phyloP scores from a whole-genome alignment of 1,140 invertebrate species.

The Caenorhabditis tropicalis region DNA sequence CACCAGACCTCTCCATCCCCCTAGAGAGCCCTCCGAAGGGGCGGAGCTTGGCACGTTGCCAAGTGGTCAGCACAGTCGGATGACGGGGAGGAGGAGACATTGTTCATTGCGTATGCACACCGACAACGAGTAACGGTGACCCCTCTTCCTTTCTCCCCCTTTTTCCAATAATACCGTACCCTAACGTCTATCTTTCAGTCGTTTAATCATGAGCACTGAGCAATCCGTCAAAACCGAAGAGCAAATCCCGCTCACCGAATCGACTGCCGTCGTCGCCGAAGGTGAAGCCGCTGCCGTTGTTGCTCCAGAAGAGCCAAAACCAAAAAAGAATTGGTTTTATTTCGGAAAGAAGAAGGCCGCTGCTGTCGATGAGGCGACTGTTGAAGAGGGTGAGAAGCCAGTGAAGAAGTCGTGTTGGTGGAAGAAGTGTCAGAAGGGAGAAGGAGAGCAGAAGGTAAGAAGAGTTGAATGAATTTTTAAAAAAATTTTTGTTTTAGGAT shows the following conservation, averaged over 20 bases:
- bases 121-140: neutral
- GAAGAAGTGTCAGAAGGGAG: constrained; percentile 28
- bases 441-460: constrained; percentile 48
- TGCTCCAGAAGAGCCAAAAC: constrained; percentile 33
- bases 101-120: constrained; percentile 39
- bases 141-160: neutral
- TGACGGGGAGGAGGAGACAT: neutral
- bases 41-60: constrained; percentile 21
- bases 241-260: constrained; percentile 8
- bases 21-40: neutral
- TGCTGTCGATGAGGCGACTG: neutral
- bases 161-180: neutral
- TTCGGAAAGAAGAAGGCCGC: constrained; percentile 41
- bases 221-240: constrained; percentile 17
- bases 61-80: neutral
- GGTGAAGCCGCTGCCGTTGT: neutral
- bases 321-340: constrained; percentile 49
- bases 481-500: neutral
- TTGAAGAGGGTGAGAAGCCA: constrained; percentile 41
- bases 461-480: neutral
- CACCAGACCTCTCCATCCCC: neutral
- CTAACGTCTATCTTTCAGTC: neutral
- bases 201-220: neutral
- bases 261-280: neutral
- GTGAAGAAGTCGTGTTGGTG: constrained; percentile 44